phyloP scores from a whole-genome alignment of 1,140 invertebrate species.

The Drosophila lini region DNA sequence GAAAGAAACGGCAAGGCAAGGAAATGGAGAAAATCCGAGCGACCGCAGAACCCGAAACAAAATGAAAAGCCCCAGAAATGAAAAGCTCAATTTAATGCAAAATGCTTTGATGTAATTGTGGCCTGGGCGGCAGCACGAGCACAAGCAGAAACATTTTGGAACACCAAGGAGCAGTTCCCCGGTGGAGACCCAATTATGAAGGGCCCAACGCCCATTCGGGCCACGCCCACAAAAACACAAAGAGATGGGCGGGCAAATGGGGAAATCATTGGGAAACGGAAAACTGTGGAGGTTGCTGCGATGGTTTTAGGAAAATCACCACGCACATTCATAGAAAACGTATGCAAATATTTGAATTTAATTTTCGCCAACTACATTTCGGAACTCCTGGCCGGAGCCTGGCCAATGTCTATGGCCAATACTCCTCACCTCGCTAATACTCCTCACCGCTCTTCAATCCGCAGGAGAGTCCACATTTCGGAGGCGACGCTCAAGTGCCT shows the following conservation, averaged over 20 bases:
- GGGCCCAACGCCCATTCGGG: constrained; percentile 27
- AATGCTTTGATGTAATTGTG: constrained; percentile 82
- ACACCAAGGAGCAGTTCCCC: constrained; percentile 18
- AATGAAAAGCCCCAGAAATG: constrained; percentile 62
- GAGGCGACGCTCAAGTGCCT: constrained; percentile 93
- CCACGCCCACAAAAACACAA: constrained; percentile 41
- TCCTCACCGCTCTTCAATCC: constrained; percentile 6
- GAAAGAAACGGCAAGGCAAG: constrained; percentile 25
- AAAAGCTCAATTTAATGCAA: constrained; percentile 76
- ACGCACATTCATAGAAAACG: constrained; percentile 71
- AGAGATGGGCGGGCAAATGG: constrained; percentile 25
- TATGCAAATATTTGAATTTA: constrained; percentile 81
- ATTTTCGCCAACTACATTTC: constrained; percentile 71
- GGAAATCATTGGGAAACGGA: constrained; percentile 14
- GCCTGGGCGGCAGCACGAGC: constrained; percentile 36
- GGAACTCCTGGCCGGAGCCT: constrained; percentile 6
- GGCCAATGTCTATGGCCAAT: constrained; percentile 18
- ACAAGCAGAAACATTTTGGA: constrained; percentile 9
- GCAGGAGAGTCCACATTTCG: constrained; percentile 96
- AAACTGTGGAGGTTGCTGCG: constrained; percentile 12
- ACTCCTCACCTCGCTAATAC: not conserved
- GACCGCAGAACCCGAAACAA: constrained; percentile 49
- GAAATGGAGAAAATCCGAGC: constrained; percentile 27
- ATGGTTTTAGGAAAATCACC: constrained; percentile 40
- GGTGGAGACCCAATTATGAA: constrained; percentile 67